Percentiles rank a stretch among this genome's conserved stretches.
Evolutionary conservation across 2,888 invertebrate genomes (phyloP).

Genomic region (Drosophila leonis): DNA sequence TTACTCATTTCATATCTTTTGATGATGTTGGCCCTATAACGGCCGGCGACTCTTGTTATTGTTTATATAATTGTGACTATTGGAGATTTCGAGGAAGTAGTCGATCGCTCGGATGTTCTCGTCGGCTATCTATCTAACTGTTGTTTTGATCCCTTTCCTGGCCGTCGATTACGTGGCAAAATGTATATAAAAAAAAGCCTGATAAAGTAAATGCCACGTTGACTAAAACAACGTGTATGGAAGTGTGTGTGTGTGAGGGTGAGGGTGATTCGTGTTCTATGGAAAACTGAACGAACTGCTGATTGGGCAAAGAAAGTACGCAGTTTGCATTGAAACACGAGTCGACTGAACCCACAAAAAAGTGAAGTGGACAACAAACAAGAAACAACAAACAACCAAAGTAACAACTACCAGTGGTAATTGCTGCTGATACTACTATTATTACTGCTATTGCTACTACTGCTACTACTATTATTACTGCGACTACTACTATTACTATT

Average conservation of each 20-base stretch:
- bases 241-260: neutral
- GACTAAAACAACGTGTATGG: slow-evolving; percentile 8
- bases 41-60: slow-evolving; percentile 32
- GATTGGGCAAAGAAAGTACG: slow-evolving; percentile 57
- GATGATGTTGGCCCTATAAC: slow-evolving; percentile 22
- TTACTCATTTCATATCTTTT: slow-evolving; percentile 8
- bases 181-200: slow-evolving; percentile 25
- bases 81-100: slow-evolving; percentile 61
- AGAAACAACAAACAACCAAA: neutral
- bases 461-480: neutral
- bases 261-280: slow-evolving; percentile 22
- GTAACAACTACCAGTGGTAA: neutral
- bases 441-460: neutral
- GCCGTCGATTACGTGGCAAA: slow-evolving; percentile 49
- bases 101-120: slow-evolving; percentile 5
- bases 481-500: neutral
- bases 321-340: slow-evolving; percentile 47
- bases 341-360: neutral
- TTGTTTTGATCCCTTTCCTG: slow-evolving; percentile 36
- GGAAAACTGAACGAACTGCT: slow-evolving; percentile 32
- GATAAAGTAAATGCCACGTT: slow-evolving; percentile 45
- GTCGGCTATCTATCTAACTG: neutral
- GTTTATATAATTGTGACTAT: slow-evolving; percentile 56
- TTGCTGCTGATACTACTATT: neutral
- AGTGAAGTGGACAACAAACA: neutral